Evolutionary conservation across 1,140 invertebrate species (phyloP).

Genomic region (Calephelis virginiensis): DNA sequence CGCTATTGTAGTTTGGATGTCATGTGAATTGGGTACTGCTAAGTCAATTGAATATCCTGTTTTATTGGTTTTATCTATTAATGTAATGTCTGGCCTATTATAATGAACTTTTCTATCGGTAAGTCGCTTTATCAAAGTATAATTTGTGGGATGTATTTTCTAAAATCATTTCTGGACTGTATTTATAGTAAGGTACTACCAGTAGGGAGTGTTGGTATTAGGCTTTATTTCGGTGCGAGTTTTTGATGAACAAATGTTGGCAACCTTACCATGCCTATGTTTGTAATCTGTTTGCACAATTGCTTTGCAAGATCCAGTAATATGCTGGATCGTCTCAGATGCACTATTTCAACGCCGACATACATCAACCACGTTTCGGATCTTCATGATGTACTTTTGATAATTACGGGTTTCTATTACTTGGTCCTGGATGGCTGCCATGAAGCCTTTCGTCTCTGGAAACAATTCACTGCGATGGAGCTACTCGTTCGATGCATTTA

Average conservation of each 20-base stretch:
- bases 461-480: conserved; percentile 13
- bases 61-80: too few relatives aligned
- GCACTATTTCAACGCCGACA: conserved; percentile 2
- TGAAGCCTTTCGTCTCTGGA: neutral
- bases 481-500: conserved; percentile 16
- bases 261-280: too few relatives aligned
- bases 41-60: too few relatives aligned
- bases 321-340: too few relatives aligned
- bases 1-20: too few relatives aligned
- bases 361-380: neutral
- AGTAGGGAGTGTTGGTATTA: neutral
- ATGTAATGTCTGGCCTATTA: too few relatives aligned
- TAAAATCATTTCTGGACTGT: neutral
- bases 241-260: neutral
- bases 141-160: neutral
- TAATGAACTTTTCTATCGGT: too few relatives aligned
- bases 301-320: too few relatives aligned
- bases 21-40: too few relatives aligned
- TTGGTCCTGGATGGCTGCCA: neutral
- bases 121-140: neutral
- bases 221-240: neutral
- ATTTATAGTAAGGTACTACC: conserved; percentile 12
- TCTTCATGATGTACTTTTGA: conserved; percentile 7
- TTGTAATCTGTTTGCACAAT: too few relatives aligned
- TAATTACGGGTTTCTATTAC: conserved; percentile 6